A percentile compares a stretch with the other conserved stretches of the same genome.
Conservation (phyloP, 2,888 invertebrate species). For the Cosmopolites sordidus region DNA sequence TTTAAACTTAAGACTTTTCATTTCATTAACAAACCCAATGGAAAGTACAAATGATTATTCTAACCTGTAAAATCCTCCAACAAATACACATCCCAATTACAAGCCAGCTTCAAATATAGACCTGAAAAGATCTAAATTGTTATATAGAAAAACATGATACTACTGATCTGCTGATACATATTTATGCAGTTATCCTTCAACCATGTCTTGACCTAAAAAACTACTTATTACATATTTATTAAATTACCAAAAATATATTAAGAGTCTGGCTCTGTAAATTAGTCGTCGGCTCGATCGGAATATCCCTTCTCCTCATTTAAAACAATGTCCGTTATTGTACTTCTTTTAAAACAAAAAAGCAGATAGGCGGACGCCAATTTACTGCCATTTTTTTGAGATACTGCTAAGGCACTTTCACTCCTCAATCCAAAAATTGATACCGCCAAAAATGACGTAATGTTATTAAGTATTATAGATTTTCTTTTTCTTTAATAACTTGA, state of each 20-base stretch:
- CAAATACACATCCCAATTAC: slow-evolving; percentile 31
- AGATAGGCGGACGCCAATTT: slow-evolving; percentile 43
- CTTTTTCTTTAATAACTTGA: too few species aligned
- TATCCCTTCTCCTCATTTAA: not conserved
- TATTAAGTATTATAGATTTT: too few species aligned
- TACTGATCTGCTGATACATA: not conserved
- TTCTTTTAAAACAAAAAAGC: slow-evolving; percentile 9
- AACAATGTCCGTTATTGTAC: not conserved
- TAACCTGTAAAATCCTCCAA: slow-evolving; percentile 28
- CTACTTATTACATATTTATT: not conserved
- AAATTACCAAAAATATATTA: not conserved
- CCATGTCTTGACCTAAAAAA: slow-evolving; percentile 23
- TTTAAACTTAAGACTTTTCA: too few species aligned
- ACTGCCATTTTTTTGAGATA: slow-evolving; percentile 44
- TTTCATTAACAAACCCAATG: not conserved
- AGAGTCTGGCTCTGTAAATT: too few species aligned
- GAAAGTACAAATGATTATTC: slow-evolving; percentile 3
- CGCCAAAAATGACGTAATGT: too few species aligned
- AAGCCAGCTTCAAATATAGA: slow-evolving; percentile 31
- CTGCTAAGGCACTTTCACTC: not conserved
- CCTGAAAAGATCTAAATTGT: slow-evolving; percentile 4
- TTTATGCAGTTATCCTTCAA: slow-evolving; percentile 2
- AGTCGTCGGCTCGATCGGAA: too few species aligned
- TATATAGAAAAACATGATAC: not conserved
- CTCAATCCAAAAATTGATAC: too few species aligned